phyloP scores from a whole-genome alignment of 1,140 invertebrate species.

The Rhynchophorus ferrugineus region DNA sequence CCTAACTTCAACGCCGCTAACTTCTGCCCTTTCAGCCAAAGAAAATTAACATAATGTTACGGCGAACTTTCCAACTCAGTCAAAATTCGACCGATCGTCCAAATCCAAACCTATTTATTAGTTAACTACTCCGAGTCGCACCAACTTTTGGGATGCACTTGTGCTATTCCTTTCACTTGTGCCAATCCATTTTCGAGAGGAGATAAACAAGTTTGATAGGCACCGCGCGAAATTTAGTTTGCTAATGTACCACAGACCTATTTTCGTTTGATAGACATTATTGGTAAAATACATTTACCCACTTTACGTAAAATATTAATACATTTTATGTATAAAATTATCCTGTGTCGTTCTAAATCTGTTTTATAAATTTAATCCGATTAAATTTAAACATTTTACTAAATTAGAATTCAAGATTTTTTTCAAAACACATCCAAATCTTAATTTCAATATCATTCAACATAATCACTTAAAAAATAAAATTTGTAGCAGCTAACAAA shows the following conservation, averaged over 20 bases:
- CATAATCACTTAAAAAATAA: no score
- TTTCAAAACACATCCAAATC: no score
- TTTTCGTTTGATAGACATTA: neutral
- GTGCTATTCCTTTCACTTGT: conserved; percentile 6
- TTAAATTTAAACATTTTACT: no score
- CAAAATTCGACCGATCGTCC: neutral
- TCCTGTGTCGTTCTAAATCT: no score
- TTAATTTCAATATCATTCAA: no score
- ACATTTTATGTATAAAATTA: no score
- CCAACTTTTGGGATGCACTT: conserved; percentile 2
- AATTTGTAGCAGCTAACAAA: no score
- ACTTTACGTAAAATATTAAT: no score
- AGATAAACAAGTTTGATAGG: conserved; percentile 10
- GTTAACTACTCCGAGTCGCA: conserved; percentile 1
- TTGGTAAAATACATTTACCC: no score
- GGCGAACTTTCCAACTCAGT: conserved; percentile 3
- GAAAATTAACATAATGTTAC: conserved; percentile 5
- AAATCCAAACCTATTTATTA: conserved; percentile 13
- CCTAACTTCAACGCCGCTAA: neutral
- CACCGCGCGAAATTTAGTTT: neutral
- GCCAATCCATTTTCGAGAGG: conserved; percentile 2
- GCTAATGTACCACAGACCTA: neutral
- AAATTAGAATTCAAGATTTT: no score
- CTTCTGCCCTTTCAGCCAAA: neutral
- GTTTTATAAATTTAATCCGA: no score